These are phyloP conservation scores for Dasyornis broadbenti DNA, from an alignment of 2,113 vertebrate genomes.

Conservation along the genomic window DNA sequence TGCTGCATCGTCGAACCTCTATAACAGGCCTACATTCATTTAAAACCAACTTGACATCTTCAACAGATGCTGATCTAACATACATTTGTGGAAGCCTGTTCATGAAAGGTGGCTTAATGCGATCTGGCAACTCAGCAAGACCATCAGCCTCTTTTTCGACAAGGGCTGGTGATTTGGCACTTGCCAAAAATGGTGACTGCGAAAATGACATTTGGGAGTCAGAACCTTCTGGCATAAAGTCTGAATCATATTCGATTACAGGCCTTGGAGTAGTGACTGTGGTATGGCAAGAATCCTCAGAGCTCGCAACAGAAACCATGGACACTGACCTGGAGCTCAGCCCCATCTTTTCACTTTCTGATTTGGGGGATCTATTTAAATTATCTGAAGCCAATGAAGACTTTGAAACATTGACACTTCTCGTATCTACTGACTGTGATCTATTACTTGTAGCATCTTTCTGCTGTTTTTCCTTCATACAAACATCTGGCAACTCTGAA, in stretches of 20 bases:
- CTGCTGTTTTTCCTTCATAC: constrained; percentile 76
- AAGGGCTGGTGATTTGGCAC: constrained; percentile 85
- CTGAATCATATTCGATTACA: constrained; percentile 84
- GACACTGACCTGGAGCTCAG: constrained; percentile 90
- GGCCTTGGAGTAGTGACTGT: constrained; percentile 83
- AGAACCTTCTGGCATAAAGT: constrained; percentile 83
- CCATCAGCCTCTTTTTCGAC: constrained; percentile 82
- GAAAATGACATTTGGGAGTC: constrained; percentile 91
- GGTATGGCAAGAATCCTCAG: constrained; percentile 91
- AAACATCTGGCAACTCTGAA: constrained; percentile 84
- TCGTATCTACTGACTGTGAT: constrained; percentile 85
- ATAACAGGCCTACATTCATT: constrained; percentile 74
- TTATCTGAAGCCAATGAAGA: constrained; percentile 76
- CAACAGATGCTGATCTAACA: constrained; percentile 84
- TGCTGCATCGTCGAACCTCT: constrained; percentile 74
- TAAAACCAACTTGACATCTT: constrained; percentile 80
- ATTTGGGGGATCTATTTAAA: constrained; percentile 83
- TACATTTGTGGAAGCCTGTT: constrained; percentile 78
- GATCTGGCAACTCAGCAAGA: constrained; percentile 77
- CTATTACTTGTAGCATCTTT: constrained; percentile 82
- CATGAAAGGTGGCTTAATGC: constrained; percentile 67
- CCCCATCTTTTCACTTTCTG: constrained; percentile 83
- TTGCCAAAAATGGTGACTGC: constrained; percentile 83
- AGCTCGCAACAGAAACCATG: constrained; percentile 89
- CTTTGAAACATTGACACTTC: constrained; percentile 73